Conservation (phyloP, 1,140 invertebrate species). For the Stegodyphus dumicola region DNA sequence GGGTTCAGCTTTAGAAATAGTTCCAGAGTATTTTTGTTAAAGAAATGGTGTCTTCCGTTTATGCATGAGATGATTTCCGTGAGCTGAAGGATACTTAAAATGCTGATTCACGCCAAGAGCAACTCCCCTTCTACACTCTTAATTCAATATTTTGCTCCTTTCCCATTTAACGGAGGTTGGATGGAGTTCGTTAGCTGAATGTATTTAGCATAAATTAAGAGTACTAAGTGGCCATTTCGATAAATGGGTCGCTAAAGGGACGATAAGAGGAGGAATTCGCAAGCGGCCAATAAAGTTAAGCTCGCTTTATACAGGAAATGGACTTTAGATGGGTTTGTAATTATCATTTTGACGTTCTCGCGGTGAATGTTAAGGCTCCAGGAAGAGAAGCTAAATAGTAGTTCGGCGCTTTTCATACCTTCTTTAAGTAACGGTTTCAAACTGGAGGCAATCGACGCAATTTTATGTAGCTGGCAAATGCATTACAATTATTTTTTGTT, state of each 20-base stretch:
- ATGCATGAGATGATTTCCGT: not conserved
- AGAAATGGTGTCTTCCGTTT: too few species aligned
- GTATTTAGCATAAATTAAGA: slow-evolving; percentile 59
- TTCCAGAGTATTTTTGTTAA: not conserved
- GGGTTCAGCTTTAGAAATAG: not conserved
- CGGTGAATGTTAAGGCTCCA: too few species aligned
- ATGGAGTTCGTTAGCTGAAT: slow-evolving; percentile 39
- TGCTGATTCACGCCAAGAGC: slow-evolving; percentile 48
- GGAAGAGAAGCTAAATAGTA: too few species aligned
- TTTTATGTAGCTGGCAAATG: too few species aligned
- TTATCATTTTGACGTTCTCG: slow-evolving; percentile 51
- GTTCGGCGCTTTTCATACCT: too few species aligned
- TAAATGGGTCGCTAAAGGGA: slow-evolving; percentile 30
- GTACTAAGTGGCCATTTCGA: slow-evolving; percentile 51
- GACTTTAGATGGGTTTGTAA: slow-evolving; percentile 24
- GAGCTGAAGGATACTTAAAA: slow-evolving; percentile 32
- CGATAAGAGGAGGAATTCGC: slow-evolving; percentile 20
- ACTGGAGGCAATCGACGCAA: too few species aligned
- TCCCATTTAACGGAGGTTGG: slow-evolving; percentile 17
- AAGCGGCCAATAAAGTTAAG: slow-evolving; percentile 55
- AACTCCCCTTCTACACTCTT: slow-evolving; percentile 15
- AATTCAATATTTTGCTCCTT: slow-evolving; percentile 40
- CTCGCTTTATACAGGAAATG: slow-evolving; percentile 33
- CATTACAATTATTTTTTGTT: too few species aligned
- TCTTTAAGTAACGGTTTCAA: too few species aligned